These are phyloP conservation scores for Labeo rohita DNA, from an alignment of 2,113 vertebrate species.

Conservation along the genomic window DNA sequence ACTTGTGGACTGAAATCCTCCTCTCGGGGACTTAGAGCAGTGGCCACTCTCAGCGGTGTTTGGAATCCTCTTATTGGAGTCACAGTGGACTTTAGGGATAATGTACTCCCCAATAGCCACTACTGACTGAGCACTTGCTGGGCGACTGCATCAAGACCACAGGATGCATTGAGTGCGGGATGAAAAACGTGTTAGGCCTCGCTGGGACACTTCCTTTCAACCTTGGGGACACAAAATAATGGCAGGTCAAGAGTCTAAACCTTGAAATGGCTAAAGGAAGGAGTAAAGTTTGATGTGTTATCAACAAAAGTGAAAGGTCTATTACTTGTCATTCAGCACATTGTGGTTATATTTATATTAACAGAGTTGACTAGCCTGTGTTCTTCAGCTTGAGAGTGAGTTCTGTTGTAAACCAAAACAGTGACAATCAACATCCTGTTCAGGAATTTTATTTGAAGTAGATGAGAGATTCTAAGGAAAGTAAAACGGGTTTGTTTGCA, in stretches of 20 bases:
- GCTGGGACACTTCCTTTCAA: slow-evolving; percentile 54
- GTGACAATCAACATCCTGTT: slow-evolving; percentile 31
- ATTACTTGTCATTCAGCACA: neutral
- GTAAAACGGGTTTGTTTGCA: slow-evolving; percentile 45
- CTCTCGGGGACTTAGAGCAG: slow-evolving; percentile 48
- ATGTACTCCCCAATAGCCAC: slow-evolving; percentile 50
- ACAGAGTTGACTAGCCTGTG: slow-evolving; percentile 41
- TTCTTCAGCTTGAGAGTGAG: slow-evolving; percentile 18
- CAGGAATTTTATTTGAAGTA: slow-evolving; percentile 35
- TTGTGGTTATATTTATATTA: neutral
- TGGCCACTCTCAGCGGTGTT: slow-evolving; percentile 47
- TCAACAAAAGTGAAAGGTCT: neutral
- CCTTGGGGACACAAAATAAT: slow-evolving; percentile 36
- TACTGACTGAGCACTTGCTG: slow-evolving; percentile 52
- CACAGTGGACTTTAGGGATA: slow-evolving; percentile 54
- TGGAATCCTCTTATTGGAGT: slow-evolving; percentile 49
- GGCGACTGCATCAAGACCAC: slow-evolving; percentile 36
- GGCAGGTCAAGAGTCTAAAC: neutral
- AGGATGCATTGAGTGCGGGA: slow-evolving; percentile 30
- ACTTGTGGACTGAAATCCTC: slow-evolving; percentile 47
- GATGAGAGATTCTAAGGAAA: slow-evolving; percentile 33
- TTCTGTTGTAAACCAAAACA: slow-evolving; percentile 52
- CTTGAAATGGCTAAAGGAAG: neutral
- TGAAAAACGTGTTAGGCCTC: slow-evolving; percentile 45
- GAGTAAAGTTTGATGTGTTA: neutral